Evolutionary conservation across 2,797 vertebrate species (phyloP), one percentile per base, ranked within the genome.

Genomic region (Dermochelys coriacea): DNA sequence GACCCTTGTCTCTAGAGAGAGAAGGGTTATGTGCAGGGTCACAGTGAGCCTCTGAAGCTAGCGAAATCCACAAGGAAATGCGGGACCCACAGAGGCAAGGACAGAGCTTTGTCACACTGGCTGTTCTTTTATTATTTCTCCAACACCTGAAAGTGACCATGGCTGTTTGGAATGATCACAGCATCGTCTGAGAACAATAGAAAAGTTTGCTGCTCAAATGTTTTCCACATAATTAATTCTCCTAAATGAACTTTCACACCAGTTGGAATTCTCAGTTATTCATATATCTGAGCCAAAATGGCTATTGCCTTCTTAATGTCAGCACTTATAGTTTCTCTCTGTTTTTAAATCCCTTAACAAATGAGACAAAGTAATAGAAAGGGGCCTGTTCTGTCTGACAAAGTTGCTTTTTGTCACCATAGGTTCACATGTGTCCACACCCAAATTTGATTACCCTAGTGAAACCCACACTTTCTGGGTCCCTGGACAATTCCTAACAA

Each of bases 221-320:
- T 27, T 12, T 82, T 91, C 3, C 51, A 27, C n/a, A 68, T 1
- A 80, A 84, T 51, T 78, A 55, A 87, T 21, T 88, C 88, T 86
- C 81, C 59, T 57, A 57, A 86, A 71, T 16, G 51, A 85, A 82
- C 1, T 75, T 85, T 50, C 16, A 25, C 3, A 78, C 74, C 85
- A 87, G 6, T 47, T 71, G 57, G 79, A 51, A 15, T 77, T 87
- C 54, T 84, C 52, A 83, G 34, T 47, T 2, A 2, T 79, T 50
- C 54, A 14, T 6, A 37, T 0, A 0, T 57, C 74, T 0, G 0
- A 29, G 80, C 68, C 37, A 84, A 75, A 0, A 0, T 12, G 27
- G 27, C 88, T 50, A 10, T 74, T 52, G 1, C 79, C 41, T 75
- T 74, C 8, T n/a, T 79, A 74, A 41, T 5, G 51, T 29, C 16